phyloP scores from a whole-genome alignment of 2,888 invertebrate species.

The Phorcus lineatus region DNA sequence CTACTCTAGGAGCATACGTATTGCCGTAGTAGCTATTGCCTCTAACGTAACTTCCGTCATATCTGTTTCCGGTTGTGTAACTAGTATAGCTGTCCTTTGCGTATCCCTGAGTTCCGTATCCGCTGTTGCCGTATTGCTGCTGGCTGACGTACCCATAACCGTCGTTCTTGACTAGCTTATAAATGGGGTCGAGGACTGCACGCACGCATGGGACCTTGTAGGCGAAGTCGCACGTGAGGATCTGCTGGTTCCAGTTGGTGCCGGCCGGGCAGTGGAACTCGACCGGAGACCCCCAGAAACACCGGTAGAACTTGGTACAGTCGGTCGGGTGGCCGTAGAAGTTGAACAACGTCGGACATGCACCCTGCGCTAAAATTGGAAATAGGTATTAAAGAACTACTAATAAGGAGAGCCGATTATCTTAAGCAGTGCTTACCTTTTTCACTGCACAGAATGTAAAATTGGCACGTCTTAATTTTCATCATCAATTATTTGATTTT shows the following conservation, averaged over 20 bases:
- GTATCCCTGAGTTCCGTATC: not conserved
- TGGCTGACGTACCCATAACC: not conserved
- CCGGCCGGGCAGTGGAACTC: conserved; percentile 38
- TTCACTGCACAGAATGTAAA: too few relatives aligned
- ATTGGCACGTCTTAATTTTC: too few relatives aligned
- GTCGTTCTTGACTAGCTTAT: not conserved
- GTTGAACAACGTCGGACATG: conserved; percentile 44
- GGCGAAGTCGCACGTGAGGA: conserved; percentile 41
- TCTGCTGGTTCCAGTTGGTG: conserved; percentile 40
- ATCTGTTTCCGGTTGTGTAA: not conserved
- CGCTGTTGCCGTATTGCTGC: not conserved
- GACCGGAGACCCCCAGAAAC: conserved; percentile 41
- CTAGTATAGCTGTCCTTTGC: not conserved
- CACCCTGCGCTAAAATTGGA: not conserved
- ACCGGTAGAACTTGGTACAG: conserved; percentile 46
- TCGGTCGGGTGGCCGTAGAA: conserved; percentile 42
- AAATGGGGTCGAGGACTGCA: not conserved
- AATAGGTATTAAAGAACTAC: not conserved
- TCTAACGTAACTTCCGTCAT: not conserved
- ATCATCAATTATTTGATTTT: too few relatives aligned
- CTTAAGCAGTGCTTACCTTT: too few relatives aligned
- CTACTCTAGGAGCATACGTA: too few relatives aligned
- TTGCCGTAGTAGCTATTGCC: not conserved
- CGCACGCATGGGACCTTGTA: conserved; percentile 39
- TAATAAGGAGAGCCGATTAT: too few relatives aligned